Evolutionary conservation across 2,797 vertebrate genomes (phyloP).

Genomic region (Macrochelys suwanniensis): DNA sequence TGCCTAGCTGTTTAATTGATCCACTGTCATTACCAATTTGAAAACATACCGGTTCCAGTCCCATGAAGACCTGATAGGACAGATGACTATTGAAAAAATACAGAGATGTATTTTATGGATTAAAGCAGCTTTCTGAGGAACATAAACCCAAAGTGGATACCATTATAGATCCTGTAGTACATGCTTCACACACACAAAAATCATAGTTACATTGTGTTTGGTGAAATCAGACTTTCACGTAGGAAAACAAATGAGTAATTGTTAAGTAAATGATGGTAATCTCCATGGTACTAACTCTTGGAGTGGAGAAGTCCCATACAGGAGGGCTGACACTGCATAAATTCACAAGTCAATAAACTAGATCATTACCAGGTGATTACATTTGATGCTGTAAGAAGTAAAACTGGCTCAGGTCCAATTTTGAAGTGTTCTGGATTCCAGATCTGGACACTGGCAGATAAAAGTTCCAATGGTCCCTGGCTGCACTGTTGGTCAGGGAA

Average conservation of each 20-base stretch:
- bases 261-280: not conserved
- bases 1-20: not conserved
- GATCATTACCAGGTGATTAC: not conserved
- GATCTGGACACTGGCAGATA: not conserved
- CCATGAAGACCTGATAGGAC: not conserved
- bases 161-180: not conserved
- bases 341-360: not conserved
- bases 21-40: not conserved
- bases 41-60: not conserved
- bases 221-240: not conserved
- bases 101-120: not conserved
- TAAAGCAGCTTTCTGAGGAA: constrained; percentile 1
- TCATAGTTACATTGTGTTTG: not conserved
- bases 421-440: not conserved
- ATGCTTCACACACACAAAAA: not conserved
- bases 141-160: not conserved
- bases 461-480: not conserved
- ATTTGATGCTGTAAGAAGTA: not conserved
- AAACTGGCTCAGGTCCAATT: not conserved
- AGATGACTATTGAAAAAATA: not conserved
- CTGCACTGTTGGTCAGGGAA: not conserved
- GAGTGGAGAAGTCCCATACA: not conserved
- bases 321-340: not conserved
- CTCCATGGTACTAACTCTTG: not conserved
- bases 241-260: not conserved